Base-by-base conservation (phyloP, 1,140 invertebrate genomes). In the Scaptomyza montana region DNA sequence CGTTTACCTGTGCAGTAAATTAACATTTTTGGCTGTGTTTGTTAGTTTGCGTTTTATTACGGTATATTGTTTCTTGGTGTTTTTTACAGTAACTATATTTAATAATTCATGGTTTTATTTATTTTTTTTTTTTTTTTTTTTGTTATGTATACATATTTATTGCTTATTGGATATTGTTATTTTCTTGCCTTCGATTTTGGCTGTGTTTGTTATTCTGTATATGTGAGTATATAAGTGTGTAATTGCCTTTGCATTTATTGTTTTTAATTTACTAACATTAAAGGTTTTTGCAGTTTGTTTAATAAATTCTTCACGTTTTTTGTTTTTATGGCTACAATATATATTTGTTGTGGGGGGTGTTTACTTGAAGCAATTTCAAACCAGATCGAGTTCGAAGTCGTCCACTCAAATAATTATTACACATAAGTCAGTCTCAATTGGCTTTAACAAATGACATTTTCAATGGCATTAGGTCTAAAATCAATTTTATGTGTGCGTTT, bases 351-450 rank as follows among this genome's bases (percentile, higher is more conserved):
- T 73, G 64, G 70, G 70, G 64, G 64, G 64, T 43, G 16, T 68
- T 67, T 39, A 68, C 56, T 60, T 67, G 64, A 68, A 68, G 70
- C 70, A 61, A 55, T 68, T 61, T 73, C 70, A 73, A 73, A 73
- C 64, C 64, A 73, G 56, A 28, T 36, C 33, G 30, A 50, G 33
- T 50, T 43, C 54, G 55, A 60, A 59, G 36, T 51, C 54, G 8
- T 45, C 41, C 49, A 36, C 65, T 65, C 54, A 87, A 82, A 84
- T 72, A 82, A 77, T 69, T 62, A 65, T 79, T 82, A 79, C 82
- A 89, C 82, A 87, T 89, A 89, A 87, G 79, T 87, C 84, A 87
- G 84, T 87, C 84, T 87, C 84, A 87, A 87, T 89, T 87, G 73
- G 84, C 79, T 81, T 84, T 62, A 86, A 86, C 81, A 66, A 86